phyloP scores from a whole-genome alignment of 2,113 vertebrate genomes.

The Mustela lutreola region DNA sequence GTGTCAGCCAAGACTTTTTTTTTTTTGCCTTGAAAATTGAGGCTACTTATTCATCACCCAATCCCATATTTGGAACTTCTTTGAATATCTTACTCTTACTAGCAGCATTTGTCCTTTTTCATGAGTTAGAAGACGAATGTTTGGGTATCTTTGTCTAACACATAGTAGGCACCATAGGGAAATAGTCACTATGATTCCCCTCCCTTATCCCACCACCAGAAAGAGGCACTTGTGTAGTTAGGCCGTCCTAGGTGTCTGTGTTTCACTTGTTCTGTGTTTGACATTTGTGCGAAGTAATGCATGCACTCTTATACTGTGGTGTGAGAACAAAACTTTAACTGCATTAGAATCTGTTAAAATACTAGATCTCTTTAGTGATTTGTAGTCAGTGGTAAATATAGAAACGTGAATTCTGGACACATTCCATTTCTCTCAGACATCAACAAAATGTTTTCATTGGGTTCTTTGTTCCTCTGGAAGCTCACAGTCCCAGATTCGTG shows the following conservation, averaged over 20 bases:
- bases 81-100: too few species aligned
- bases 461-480: conserved; percentile 11
- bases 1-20: not conserved
- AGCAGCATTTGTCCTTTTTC: not conserved
- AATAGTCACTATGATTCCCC: not conserved
- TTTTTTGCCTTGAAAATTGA: not conserved
- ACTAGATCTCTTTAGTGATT: not conserved
- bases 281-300: conserved; percentile 56
- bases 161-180: not conserved
- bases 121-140: not conserved
- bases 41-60: not conserved
- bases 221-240: not conserved
- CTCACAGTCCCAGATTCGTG: not conserved
- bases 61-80: fast-evolving
- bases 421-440: conserved; percentile 56
- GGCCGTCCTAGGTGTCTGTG: not conserved
- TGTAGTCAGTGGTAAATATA: not conserved
- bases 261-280: not conserved
- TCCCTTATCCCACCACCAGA: not conserved
- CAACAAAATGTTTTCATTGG: not conserved
- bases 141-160: not conserved
- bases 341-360: not conserved
- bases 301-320: conserved; percentile 31
- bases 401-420: not conserved
- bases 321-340: conserved; percentile 22